A percentile compares a stretch with the other conserved stretches of the same genome.
Conservation (phyloP, 2,113 vertebrate genomes). For the Ictidomys tridecemlineatus region DNA sequence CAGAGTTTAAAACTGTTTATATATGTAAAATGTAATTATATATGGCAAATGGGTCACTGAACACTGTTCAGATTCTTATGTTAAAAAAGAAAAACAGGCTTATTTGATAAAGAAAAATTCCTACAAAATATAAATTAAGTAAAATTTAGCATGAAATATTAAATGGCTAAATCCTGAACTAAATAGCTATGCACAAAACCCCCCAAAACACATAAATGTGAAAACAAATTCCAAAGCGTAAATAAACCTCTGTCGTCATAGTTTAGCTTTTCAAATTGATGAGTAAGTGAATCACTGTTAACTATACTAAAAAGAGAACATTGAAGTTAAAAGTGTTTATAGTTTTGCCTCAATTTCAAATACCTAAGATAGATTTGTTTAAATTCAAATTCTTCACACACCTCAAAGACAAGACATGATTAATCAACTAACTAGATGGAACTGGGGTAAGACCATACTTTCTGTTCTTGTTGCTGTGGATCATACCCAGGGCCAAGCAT, state of each 20-base stretch:
- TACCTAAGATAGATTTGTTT: background rate
- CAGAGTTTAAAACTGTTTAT: background rate
- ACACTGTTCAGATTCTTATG: background rate
- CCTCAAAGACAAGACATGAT: background rate
- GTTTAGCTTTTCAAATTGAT: background rate
- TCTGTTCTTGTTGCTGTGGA: no score
- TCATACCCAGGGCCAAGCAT: background rate
- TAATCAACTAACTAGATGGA: background rate
- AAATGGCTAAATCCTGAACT: background rate
- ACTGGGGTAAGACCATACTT: background rate
- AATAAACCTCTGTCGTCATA: background rate
- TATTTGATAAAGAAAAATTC: background rate
- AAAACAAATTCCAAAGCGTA: background rate
- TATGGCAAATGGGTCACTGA: background rate
- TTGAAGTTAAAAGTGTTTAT: background rate
- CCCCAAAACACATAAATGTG: background rate
- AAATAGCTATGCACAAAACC: background rate
- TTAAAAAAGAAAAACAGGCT: background rate
- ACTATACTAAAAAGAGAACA: background rate
- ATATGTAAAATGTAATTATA: background rate
- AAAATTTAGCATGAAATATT: background rate
- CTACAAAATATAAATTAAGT: background rate
- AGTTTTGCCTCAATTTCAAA: background rate
- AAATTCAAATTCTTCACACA: background rate
- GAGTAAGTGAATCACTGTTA: background rate